These are phyloP conservation scores for Hozukius guyotensis DNA, from an alignment of 2,797 vertebrate genomes.

Conservation along the genomic window DNA sequence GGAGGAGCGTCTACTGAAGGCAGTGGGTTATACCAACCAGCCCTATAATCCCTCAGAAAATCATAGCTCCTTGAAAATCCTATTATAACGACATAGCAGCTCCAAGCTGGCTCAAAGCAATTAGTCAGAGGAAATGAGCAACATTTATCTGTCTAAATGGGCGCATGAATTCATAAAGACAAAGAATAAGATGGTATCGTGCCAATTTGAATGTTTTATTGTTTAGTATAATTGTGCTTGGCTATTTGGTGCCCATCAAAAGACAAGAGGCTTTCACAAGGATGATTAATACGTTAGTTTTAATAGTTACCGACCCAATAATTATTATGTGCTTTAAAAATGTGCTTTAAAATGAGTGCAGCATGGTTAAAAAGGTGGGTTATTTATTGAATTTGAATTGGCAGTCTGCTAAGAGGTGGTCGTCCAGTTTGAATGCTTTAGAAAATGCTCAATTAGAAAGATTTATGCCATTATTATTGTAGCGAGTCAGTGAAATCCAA, in stretches of 20 bases:
- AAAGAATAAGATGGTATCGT: constrained; percentile 28
- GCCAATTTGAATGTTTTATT: constrained; percentile 37
- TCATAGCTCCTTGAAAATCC: constrained; percentile 47
- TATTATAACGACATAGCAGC: constrained; percentile 35
- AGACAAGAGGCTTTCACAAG: neutral
- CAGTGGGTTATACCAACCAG: constrained; percentile 35
- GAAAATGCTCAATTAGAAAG: constrained; percentile 2
- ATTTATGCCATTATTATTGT: neutral
- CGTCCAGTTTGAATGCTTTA: constrained; percentile 10
- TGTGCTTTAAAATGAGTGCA: neutral
- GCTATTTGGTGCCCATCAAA: constrained; percentile 7
- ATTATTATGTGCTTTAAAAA: neutral
- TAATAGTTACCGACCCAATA: neutral
- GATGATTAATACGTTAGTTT: neutral
- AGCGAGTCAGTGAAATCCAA: neutral
- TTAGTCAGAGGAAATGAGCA: constrained; percentile 45
- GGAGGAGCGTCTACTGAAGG: constrained; percentile 17
- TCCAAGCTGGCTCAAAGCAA: constrained; percentile 40
- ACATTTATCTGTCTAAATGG: constrained; percentile 19
- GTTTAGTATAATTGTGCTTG: constrained; percentile 12
- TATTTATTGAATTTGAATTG: constrained; percentile 8
- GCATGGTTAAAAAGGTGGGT: neutral
- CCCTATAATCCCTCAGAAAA: constrained; percentile 53
- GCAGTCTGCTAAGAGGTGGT: neutral
- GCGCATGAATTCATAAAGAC: constrained; percentile 26